Evolutionary conservation across 2,888 invertebrate species (phyloP).

Genomic region (Coenonympha arcania): DNA sequence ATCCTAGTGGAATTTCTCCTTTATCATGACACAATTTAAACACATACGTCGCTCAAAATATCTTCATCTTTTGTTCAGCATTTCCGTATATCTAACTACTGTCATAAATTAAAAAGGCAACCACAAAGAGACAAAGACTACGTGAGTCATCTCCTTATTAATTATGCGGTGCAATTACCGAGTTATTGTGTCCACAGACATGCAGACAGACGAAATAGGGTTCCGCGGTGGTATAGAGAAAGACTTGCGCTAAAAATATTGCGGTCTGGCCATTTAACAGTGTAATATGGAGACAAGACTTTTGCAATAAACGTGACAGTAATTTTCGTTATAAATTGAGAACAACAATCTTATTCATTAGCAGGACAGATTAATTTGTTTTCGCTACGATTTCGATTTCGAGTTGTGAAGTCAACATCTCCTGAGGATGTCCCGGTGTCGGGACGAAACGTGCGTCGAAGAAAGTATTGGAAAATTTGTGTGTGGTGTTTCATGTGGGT

Average conservation of each 20-base stretch:
- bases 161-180: slow-evolving; percentile 41
- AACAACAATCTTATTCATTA: too few species aligned
- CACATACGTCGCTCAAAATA: slow-evolving; percentile 15
- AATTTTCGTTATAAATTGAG: too few species aligned
- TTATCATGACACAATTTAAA: not conserved
- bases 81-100: slow-evolving; percentile 27
- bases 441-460: too few species aligned
- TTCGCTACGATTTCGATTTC: too few species aligned
- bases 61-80: slow-evolving; percentile 28
- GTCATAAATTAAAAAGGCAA: slow-evolving; percentile 33
- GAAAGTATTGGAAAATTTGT: too few species aligned
- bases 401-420: too few species aligned
- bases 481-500: too few species aligned
- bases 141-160: slow-evolving; percentile 40
- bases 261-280: not conserved
- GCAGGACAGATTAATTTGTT: too few species aligned
- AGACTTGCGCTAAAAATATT: not conserved
- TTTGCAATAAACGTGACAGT: too few species aligned
- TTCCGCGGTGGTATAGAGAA: not conserved
- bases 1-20: not conserved
- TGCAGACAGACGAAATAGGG: slow-evolving; percentile 35
- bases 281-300: not conserved
- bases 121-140: slow-evolving; percentile 38
- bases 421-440: too few species aligned
- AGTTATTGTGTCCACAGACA: slow-evolving; percentile 35